Evolutionary conservation across 2,113 vertebrate genomes (phyloP), one percentile per base, ranked within the genome.

Genomic region (Delphinapterus leucas): DNA sequence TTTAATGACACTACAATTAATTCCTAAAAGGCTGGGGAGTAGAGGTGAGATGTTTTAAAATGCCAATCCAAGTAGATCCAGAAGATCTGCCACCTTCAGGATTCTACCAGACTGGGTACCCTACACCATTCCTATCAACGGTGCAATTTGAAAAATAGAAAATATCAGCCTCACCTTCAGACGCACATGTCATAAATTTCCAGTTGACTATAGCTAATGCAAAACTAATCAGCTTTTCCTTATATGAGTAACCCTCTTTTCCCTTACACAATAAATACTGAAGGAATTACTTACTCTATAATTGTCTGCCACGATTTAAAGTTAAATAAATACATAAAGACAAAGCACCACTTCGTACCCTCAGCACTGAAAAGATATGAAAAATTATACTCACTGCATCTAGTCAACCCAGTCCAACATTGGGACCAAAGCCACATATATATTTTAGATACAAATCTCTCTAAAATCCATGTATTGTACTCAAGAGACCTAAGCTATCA

Each of bases 361-460:
- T 98, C 93, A 93, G 94, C 93, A 74, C 86, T 93, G 94, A 87
- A 97, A 97, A 94, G 49, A 76, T 6, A 81, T 95, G 98, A 98
- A 98, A 98, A 98, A 98, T 97, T 95, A 95, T 15, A 95, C 95
- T 98, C 88, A 58, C 1, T 23, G 88, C 95, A 98, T 95, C 92
- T 71, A 97, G 97, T 97, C 98, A 98, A 98, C 90, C 86, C 90
- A 98, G 97, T 83, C 97, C 67, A 73, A 96, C 94, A 85, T 63
- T 98, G 96, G 97, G 98, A 98, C 97, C 97, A 98, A 98, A 96
- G 97, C 67, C 97, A 97, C 65, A 94, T 97, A 90, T 96, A 97
- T 98, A 98, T 98, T 98, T 98, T 97, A 98, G 97, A 97, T 87
- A 97, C 97, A 98, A 98, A 98, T 98, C 98, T 98, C 97, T 98